Evolutionary conservation across 2,888 invertebrate species (phyloP), one percentile per base, ranked within the genome.

Genomic region (Thymelicus sylvestris): DNA sequence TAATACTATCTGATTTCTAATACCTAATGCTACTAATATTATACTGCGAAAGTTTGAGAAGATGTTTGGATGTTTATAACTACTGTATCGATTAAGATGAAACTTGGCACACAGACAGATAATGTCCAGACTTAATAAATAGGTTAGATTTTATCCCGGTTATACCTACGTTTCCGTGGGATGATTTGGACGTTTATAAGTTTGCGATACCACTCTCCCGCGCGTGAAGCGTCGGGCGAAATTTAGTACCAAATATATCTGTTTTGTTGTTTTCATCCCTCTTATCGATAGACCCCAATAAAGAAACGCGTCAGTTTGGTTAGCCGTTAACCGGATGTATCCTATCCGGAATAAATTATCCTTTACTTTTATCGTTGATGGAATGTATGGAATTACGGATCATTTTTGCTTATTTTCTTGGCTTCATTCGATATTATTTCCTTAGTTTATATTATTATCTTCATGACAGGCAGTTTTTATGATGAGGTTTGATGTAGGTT

Each of bases 331-430:
- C 75, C 74, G 74, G 74, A 78, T 75, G 68, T 73, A 74, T 61
- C 74, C 71, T 74, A 71, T 72, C 77, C 77, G 68, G 78, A 79
- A 80, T 79, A 79, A 66, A 80, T 79, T 79, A 80, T 78, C 80
- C 79, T 77, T 77, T 79, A 74, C 76, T 76, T 75, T 75, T 76
- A 76, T 78, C 68, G 75, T 15, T 59, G 66, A 47, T 73, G 57
- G 75, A 77, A 76, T 79, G 83, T 85, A 84, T 86, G 83, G 81
- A 78, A 74, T 73, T 66, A 31, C 60, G 65, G 50, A 31, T 50
- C 44, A 59, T 50, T 59, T 50, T 66, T 57, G 57, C 13, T 57
- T 57, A 50, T 65, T 70, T 52, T 15, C 52, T 50, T 50, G 50
- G 66, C 6, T 39, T 19, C n/a, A 15, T 60, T 57, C 48, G 3